Conservation (phyloP, 2,797 vertebrate species). For the Dryobates pubescens region DNA sequence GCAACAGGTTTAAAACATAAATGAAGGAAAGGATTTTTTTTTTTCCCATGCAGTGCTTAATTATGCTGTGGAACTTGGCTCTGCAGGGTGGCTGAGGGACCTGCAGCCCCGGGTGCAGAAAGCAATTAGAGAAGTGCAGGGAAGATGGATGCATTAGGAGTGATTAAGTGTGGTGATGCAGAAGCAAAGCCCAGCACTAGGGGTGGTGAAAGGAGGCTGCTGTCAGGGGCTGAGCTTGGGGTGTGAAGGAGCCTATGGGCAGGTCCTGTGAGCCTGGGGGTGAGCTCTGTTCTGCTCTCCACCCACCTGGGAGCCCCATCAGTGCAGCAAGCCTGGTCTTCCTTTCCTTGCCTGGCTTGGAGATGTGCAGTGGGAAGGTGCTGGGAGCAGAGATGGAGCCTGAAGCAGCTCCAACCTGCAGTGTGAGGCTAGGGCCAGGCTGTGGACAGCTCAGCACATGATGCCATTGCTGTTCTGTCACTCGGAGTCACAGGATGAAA, state of each 20-base stretch:
- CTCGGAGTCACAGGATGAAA: too few species aligned
- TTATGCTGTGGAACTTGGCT: neutral
- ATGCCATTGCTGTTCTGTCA: accelerated
- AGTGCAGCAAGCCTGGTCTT: neutral
- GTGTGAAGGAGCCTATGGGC: neutral
- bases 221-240: neutral
- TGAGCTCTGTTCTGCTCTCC: neutral
- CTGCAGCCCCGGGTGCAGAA: neutral
- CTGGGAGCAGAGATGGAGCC: neutral
- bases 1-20: neutral
- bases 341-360: neutral
- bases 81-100: accelerated
- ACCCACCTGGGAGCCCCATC: too few species aligned
- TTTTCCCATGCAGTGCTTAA: neutral
- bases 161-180: neutral
- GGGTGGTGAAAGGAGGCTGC: too few species aligned
- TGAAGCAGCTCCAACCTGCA: neutral
- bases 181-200: accelerated
- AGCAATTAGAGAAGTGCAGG: neutral
- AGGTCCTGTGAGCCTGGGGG: neutral
- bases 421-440: neutral
- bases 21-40: neutral
- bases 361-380: accelerated
- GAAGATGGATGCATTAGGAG: neutral
- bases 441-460: accelerated